Evolutionary conservation across 2,797 vertebrate genomes (phyloP).

Genomic region (Geotrypetes seraphini): DNA sequence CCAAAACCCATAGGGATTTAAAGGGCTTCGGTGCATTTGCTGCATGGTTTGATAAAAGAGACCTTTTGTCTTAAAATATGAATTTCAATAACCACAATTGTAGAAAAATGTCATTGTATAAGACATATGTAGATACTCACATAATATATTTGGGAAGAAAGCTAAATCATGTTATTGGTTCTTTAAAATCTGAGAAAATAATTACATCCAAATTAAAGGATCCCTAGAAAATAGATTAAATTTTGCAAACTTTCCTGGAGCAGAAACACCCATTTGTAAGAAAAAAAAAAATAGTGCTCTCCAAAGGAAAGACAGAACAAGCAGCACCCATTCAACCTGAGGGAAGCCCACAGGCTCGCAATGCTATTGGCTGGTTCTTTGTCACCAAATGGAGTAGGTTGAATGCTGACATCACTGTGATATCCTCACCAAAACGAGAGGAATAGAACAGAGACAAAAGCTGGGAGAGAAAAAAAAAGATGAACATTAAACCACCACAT

Average conservation of each 20-base stretch:
- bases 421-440: slow-evolving; percentile 65
- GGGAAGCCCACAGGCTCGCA: slow-evolving; percentile 91
- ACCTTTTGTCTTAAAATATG: no score
- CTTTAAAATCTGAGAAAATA: no score
- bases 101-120: no score
- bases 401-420: slow-evolving; percentile 95
- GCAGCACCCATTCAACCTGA: slow-evolving; percentile 84
- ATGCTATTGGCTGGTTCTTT: slow-evolving; percentile 92
- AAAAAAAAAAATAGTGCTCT: slow-evolving; percentile 41
- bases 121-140: slow-evolving; percentile 8
- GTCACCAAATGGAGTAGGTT: slow-evolving; percentile 97
- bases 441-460: slow-evolving; percentile 66
- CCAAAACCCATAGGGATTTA: no score
- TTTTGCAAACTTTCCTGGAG: slow-evolving; percentile 67
- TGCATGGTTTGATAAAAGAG: no score
- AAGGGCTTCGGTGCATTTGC: no score
- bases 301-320: slow-evolving; percentile 46
- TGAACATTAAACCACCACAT: slow-evolving; percentile 53
- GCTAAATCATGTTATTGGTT: no score
- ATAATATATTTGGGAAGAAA: slow-evolving; percentile 8
- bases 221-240: no score
- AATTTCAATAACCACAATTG: no score
- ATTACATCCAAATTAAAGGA: no score
- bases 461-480: slow-evolving; percentile 63
- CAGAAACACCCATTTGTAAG: slow-evolving; percentile 44